phyloP scores from a whole-genome alignment of 2,888 invertebrate genomes.

The Acanthococcus lagerstroemiae region DNA sequence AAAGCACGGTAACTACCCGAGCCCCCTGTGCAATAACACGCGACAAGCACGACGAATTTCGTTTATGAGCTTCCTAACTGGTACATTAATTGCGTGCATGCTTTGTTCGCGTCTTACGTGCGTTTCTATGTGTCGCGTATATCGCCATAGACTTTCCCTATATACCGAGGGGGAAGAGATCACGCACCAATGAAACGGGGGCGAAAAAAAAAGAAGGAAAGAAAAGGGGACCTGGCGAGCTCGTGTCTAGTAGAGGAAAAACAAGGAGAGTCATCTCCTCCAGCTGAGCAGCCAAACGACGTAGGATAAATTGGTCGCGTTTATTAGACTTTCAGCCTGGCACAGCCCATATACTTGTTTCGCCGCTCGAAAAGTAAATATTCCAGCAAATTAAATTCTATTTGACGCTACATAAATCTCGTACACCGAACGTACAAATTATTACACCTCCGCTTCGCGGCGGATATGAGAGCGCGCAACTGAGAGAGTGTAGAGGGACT shows the following conservation, averaged over 20 bases:
- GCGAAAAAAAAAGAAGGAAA: too few species aligned
- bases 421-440: not conserved
- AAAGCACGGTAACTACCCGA: not conserved
- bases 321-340: not conserved
- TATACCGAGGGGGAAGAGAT: not conserved
- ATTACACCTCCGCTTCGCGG: too few species aligned
- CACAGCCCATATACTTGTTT: not conserved
- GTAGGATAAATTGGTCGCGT: not conserved
- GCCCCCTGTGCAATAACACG: not conserved
- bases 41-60: slow-evolving; percentile 19
- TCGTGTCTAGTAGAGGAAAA: not conserved
- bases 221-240: too few species aligned
- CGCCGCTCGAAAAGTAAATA: not conserved
- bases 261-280: not conserved
- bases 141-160: not conserved
- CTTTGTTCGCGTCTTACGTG: not conserved
- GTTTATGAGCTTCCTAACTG: slow-evolving; percentile 23
- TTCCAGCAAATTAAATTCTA: not conserved
- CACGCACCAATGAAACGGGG: not conserved
- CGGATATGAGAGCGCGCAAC: too few species aligned
- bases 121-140: not conserved
- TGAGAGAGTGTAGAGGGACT: too few species aligned
- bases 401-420: not conserved
- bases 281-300: not conserved
- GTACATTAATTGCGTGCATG: slow-evolving; percentile 25